Base-by-base conservation (phyloP, 2,888 invertebrate species). In the Epinotia nisella region DNA sequence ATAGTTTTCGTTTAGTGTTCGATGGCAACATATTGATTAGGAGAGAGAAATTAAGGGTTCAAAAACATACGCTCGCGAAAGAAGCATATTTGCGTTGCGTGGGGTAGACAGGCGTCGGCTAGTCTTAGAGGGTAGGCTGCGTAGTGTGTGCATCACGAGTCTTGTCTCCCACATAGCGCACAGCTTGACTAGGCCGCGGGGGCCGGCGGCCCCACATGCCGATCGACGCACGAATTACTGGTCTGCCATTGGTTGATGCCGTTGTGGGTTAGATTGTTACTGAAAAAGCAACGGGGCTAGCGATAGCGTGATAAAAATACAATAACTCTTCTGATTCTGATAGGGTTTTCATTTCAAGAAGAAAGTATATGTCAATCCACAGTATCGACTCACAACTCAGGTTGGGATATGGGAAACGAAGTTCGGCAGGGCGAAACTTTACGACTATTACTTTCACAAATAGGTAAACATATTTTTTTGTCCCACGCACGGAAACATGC, bases 101-200 rank as follows among this genome's bases (percentile, higher is more conserved):
- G 62, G 64, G 29, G 70, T 45, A n/a, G 64, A 39, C 49, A 53
- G 53, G 65, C 71, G 71, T 39, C 51, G 59, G 60, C 66, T 71
- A 69, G 71, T 55, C 65, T 41, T 65, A 65, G 65, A 65, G 65
- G 87, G 86, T 86, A 85, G 84, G 83, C 85, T 84, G 83, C 83
- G 78, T 82, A 81, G 80, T 71, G 82, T 83, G 84, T 82, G 84
- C 83, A 81, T 84, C 83, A 85, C 83, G 78, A 77, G 79, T 76
- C 77, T 79, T 82, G 80, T 80, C 75, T 81, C 79, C 78, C 78
- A 79, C 78, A 80, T 82, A 81, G 81, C 81, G 83, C 84, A 85
- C 85, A 80, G 77, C 81, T 83, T 81, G 79, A 78, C 80, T 71
- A 71, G 65, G 65, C 62, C 53, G 66, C 60, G 66, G 66, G 41